Percentiles rank a stretch among this genome's conserved stretches.
These are phyloP conservation scores for Drosophila nigromelanica DNA, from an alignment of 1,140 invertebrate genomes.

Conservation along the genomic window DNA sequence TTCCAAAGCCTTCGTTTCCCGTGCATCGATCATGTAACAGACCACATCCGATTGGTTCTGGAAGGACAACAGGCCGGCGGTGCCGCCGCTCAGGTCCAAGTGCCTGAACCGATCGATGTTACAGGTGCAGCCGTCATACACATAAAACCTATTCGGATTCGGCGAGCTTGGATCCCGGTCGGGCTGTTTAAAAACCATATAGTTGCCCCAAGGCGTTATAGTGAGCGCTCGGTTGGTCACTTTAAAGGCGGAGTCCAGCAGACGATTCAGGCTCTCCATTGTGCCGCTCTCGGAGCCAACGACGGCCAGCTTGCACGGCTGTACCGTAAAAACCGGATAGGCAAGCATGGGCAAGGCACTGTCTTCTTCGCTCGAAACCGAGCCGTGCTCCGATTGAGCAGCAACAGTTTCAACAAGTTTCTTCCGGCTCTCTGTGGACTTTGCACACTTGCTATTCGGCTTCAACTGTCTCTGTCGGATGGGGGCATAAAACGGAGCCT, in stretches of 20 bases:
- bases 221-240: conserved; percentile 65
- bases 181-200: conserved; percentile 61
- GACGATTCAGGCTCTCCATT: conserved; percentile 49
- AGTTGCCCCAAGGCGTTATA: conserved; percentile 81
- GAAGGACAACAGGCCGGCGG: conserved; percentile 61
- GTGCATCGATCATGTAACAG: conserved; percentile 56
- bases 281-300: conserved; percentile 69
- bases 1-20: conserved; percentile 33
- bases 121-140: conserved; percentile 72
- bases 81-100: conserved; percentile 67
- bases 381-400: not conserved
- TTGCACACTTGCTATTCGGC: not conserved
- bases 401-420: not conserved
- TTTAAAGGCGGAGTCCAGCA: conserved; percentile 57
- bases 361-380: not conserved
- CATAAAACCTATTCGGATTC: conserved; percentile 41
- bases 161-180: not conserved
- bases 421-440: not conserved
- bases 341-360: not conserved
- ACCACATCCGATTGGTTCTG: conserved; percentile 37
- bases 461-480: no score
- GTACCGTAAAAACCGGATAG: conserved; percentile 15
- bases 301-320: conserved; percentile 63
- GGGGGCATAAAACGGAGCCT: not conserved
- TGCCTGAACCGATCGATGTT: conserved; percentile 71